Evolutionary conservation across 2,113 vertebrate species (phyloP).

Genomic region (Patagioenas fasciata): DNA sequence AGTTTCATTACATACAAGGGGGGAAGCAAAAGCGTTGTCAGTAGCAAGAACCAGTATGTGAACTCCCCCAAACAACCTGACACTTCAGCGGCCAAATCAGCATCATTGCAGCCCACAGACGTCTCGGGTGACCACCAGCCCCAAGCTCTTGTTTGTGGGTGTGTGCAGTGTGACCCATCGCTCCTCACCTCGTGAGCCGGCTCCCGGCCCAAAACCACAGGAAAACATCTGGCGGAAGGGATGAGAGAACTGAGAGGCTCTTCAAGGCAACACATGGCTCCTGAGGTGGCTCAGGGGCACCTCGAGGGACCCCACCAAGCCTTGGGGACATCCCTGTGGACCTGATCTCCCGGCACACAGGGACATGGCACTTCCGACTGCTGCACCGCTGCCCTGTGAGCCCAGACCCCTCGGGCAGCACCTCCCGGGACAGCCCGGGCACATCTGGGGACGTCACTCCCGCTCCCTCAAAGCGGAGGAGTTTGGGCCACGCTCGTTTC

Average conservation of each 20-base stretch:
- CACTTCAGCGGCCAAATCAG: neutral
- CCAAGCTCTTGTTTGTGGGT: too few species aligned
- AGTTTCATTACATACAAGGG: neutral
- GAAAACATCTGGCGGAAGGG: fast-evolving
- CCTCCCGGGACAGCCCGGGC: neutral
- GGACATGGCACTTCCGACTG: too few species aligned
- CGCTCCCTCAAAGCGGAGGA: fast-evolving
- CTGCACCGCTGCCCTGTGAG: neutral
- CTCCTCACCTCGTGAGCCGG: too few species aligned
- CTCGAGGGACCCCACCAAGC: too few species aligned
- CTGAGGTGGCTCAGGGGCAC: neutral
- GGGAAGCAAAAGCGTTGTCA: neutral
- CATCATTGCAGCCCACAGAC: fast-evolving
- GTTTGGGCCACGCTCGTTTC: neutral
- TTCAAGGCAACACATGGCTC: fast-evolving
- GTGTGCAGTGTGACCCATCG: too few species aligned
- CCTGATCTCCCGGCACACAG: too few species aligned
- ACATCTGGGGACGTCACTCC: fast-evolving
- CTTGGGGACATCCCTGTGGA: too few species aligned
- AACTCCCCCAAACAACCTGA: neutral
- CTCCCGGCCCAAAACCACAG: too few species aligned
- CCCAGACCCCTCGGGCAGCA: neutral
- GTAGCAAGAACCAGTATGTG: fast-evolving
- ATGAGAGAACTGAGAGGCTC: neutral
- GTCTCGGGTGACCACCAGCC: neutral